These are phyloP conservation scores for Tachina lurida DNA, from an alignment of 2,888 invertebrate species.

Conservation along the genomic window DNA sequence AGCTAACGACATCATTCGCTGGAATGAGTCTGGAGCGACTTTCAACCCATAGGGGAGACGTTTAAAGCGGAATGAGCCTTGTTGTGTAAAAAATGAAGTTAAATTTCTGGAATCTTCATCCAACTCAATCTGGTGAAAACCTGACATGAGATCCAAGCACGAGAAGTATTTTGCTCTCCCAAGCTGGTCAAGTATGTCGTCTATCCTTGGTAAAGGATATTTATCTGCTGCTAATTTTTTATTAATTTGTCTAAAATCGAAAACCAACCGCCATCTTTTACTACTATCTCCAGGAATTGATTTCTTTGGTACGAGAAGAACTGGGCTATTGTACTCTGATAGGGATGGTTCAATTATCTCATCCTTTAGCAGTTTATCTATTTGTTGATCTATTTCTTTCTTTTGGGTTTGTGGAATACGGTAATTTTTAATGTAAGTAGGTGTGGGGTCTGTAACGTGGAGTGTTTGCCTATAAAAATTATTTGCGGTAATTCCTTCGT, in stretches of 20 bases:
- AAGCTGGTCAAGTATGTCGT: constrained; percentile 14
- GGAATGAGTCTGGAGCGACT: background rate
- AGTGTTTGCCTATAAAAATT: no score
- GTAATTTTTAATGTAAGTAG: no score
- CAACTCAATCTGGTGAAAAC: constrained; percentile 12
- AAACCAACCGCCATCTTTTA: no score
- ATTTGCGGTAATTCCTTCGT: no score
- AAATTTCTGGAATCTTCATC: background rate
- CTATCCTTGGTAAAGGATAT: constrained; percentile 19
- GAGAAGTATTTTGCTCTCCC: constrained; percentile 23
- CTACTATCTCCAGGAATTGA: background rate
- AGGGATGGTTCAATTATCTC: no score
- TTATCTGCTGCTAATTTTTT: constrained; percentile 31
- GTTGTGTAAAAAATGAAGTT: background rate
- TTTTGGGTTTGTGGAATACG: no score
- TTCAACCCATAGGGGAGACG: constrained; percentile 3
- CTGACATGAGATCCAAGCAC: constrained; percentile 8
- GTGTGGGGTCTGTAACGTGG: no score
- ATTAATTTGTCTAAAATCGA: background rate
- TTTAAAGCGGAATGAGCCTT: background rate
- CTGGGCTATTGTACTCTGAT: no score
- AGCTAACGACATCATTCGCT: constrained; percentile 24
- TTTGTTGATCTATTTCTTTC: no score
- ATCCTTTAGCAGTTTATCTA: no score
- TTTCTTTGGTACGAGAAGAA: constrained; percentile 8